Conservation (phyloP, 1,140 invertebrate genomes). For the Rhysida immarginata region DNA sequence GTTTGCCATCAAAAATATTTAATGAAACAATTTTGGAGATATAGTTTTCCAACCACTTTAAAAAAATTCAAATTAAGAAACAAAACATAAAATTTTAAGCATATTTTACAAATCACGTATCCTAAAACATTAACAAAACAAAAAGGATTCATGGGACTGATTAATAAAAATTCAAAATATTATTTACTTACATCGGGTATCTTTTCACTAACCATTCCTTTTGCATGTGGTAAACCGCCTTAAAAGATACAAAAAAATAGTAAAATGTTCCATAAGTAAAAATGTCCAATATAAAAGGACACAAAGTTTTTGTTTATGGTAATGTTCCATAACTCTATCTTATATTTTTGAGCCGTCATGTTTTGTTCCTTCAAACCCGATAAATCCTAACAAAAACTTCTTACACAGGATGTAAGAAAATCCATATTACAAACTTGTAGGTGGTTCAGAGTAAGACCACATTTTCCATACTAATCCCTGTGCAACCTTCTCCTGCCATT, state of each 20-base stretch:
- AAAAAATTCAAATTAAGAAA: conserved; percentile 9
- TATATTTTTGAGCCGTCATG: no score
- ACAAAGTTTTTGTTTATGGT: no score
- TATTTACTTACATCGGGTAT: conserved; percentile 47
- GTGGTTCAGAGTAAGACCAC: no score
- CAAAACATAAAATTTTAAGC: not conserved
- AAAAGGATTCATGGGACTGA: no score
- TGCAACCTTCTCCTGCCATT: no score
- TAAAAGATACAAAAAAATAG: conserved; percentile 10
- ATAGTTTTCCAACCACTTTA: conserved; percentile 62
- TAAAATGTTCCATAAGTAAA: not conserved
- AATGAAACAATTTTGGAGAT: conserved; percentile 54
- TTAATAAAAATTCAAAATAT: not conserved
- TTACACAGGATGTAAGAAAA: no score
- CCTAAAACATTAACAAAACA: not conserved
- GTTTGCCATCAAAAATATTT: conserved; percentile 51
- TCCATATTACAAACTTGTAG: no score
- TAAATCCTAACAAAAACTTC: no score
- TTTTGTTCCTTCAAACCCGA: no score
- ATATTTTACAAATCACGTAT: not conserved
- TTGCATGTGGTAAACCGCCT: conserved; percentile 68
- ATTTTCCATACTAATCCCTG: no score
- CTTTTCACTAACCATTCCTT: conserved; percentile 85
- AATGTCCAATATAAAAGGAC: no score
- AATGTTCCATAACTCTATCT: no score